Evolutionary conservation across 2,888 invertebrate genomes (phyloP).

Genomic region (Dryomyza anilis): DNA sequence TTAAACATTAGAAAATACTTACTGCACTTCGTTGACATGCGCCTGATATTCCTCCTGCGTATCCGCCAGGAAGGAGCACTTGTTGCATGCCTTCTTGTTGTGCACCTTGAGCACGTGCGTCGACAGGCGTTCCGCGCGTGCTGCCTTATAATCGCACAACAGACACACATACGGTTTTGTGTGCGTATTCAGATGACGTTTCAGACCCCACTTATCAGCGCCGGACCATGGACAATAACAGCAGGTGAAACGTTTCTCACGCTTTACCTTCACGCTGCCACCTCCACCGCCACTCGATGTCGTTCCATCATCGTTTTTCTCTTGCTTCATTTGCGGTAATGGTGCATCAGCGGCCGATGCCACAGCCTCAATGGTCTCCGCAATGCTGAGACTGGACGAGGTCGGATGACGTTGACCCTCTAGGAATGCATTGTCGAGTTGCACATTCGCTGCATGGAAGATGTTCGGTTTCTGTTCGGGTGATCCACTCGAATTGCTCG

Average conservation of each 20-base stretch:
- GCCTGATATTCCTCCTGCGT: constrained; percentile 78
- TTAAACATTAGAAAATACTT: constrained; percentile 57
- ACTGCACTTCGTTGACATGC: constrained; percentile 80
- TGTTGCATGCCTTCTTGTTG: constrained; percentile 87
- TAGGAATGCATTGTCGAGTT: constrained; percentile 55
- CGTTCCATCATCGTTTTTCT: constrained; percentile 55
- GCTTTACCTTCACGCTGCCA: constrained; percentile 61
- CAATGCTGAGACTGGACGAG: constrained; percentile 59
- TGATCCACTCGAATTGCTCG: constrained; percentile 50
- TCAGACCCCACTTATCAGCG: constrained; percentile 92
- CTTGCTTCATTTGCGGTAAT: constrained; percentile 57
- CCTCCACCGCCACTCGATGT: constrained; percentile 40
- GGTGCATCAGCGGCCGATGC: constrained; percentile 58
- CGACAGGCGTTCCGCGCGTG: constrained; percentile 85
- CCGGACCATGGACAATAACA: constrained; percentile 93
- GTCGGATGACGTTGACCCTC: constrained; percentile 59
- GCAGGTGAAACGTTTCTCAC: constrained; percentile 80
- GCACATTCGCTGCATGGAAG: constrained; percentile 49
- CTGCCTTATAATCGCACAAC: constrained; percentile 92
- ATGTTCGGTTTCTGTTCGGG: constrained; percentile 51
- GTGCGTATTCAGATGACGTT: constrained; percentile 90
- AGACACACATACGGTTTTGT: constrained; percentile 90
- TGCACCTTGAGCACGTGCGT: constrained; percentile 91
- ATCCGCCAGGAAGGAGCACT: constrained; percentile 86
- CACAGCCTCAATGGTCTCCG: constrained; percentile 60